Evolutionary conservation across 1,140 invertebrate species (phyloP).

Genomic region (Probaryconus sp.): DNA sequence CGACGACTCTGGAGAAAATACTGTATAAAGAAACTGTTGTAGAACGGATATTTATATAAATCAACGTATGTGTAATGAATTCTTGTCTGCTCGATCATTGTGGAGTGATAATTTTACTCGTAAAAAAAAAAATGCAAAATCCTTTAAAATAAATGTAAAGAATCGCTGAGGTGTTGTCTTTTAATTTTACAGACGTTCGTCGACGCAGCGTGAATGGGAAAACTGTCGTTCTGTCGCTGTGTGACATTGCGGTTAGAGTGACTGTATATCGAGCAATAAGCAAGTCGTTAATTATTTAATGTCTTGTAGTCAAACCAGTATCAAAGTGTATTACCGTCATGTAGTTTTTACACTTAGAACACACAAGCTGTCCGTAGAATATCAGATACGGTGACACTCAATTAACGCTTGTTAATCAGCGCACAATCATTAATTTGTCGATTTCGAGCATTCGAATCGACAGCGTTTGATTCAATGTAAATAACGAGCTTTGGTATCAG

Average conservation of each 20-base stretch:
- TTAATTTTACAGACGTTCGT: slow-evolving; percentile 1
- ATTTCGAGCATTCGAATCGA: slow-evolving; percentile 2
- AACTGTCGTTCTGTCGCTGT: not conserved
- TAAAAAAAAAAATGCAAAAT: too few species aligned
- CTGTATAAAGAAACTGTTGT: slow-evolving; percentile 7
- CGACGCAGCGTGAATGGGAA: not conserved
- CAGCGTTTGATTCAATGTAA: slow-evolving; percentile 11
- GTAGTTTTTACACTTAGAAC: slow-evolving; percentile 19
- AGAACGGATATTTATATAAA: not conserved
- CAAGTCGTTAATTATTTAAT: slow-evolving; percentile 41
- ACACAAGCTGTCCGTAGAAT: slow-evolving; percentile 19
- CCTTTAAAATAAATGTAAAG: too few species aligned
- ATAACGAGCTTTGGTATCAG: slow-evolving; percentile 8
- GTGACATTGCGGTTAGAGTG: not conserved
- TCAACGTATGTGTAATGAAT: too few species aligned
- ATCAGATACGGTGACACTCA: slow-evolving; percentile 36
- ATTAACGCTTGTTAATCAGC: slow-evolving; percentile 33
- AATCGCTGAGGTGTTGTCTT: too few species aligned
- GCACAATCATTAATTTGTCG: slow-evolving; percentile 29
- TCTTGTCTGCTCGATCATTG: too few species aligned
- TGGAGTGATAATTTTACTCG: too few species aligned
- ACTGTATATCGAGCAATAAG: slow-evolving; percentile 10
- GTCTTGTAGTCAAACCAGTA: slow-evolving; percentile 29
- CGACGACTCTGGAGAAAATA: not conserved
- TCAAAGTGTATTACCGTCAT: slow-evolving; percentile 20